Evolutionary conservation across 2,888 invertebrate species (phyloP).

Genomic region (Cyrtodaria siliqua): DNA sequence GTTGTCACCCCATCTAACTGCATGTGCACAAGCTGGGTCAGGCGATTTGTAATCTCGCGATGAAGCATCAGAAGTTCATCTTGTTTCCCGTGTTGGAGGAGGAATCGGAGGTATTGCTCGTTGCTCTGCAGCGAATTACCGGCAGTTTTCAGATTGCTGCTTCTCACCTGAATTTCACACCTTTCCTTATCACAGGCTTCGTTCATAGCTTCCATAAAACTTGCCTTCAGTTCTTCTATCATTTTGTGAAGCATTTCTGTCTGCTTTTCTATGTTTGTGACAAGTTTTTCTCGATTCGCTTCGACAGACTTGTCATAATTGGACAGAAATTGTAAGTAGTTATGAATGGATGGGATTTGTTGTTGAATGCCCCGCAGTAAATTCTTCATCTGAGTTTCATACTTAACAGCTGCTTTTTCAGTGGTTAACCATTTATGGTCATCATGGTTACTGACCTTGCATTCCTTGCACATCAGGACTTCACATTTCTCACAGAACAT

Average conservation of each 20-base stretch:
- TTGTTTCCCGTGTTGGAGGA: conserved; percentile 73
- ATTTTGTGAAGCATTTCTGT: conserved; percentile 74
- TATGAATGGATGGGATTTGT: conserved; percentile 70
- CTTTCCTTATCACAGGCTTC: conserved; percentile 62
- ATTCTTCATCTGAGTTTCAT: conserved; percentile 64
- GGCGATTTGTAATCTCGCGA: conserved; percentile 67
- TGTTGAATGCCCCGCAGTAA: conserved; percentile 71
- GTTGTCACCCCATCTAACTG: conserved; percentile 69
- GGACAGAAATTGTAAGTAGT: conserved; percentile 72
- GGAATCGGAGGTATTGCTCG: conserved; percentile 62
- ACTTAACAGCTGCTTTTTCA: conserved; percentile 64
- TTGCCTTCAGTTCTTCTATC: conserved; percentile 72
- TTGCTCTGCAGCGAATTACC: conserved; percentile 67
- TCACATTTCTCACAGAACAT: conserved; percentile 77
- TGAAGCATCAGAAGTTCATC: conserved; percentile 76
- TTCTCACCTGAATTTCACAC: conserved; percentile 58
- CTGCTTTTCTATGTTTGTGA: conserved; percentile 67
- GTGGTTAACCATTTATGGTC: conserved; percentile 67
- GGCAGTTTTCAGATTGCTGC: conserved; percentile 64
- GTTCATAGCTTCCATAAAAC: conserved; percentile 61
- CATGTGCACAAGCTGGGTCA: conserved; percentile 74
- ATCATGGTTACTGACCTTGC: conserved; percentile 70
- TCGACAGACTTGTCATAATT: conserved; percentile 69
- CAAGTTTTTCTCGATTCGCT: conserved; percentile 57
- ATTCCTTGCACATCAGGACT: conserved; percentile 74